Evolutionary conservation across 92 coral and sea anemone species (phyloP), one percentile per base, ranked within the genome.

Genomic region (Palythoa grandis): DNA sequence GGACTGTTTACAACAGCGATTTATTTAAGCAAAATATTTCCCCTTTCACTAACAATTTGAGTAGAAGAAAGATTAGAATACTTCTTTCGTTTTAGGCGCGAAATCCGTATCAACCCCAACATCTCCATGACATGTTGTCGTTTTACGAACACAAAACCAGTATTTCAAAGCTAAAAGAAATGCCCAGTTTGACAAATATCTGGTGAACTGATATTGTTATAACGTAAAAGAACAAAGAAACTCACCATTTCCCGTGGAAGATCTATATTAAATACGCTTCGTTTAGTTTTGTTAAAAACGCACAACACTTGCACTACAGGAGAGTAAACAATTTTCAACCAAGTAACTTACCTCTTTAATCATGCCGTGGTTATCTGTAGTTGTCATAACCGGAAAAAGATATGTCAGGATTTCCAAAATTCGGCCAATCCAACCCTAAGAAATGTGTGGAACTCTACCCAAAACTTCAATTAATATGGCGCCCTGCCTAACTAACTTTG

Each of bases 321-420:
- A 63, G 25, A 1, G 8, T 48, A 37, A 38, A 35, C 74, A 19
- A 15, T 12, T 40, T 52, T 25, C 73, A 10, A 43, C 38, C 13
- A 43, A 80, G 11, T 11, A 66, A 0, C 85, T 16, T 80, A 80
- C 85, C 85, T 80, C 72, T 23, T 66, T 48, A 43, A 23, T 77
- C 82, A 77, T 80, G 29, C 22, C 70, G 14, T 65, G 74, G 74
- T 65, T 47, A 17, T 47, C 74, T 80, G 7, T 40, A 20, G 74
- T 20, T 65, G 85, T 80, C 85, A 80, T 47, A 66, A n/a, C 74
- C 58, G 25, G 53, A 66, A 29, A 80, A 80, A 65, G 43, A 66
- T 65, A 66, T 47, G 74, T 65, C 43, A 66, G 25, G 70, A 80
- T 47, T 43, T 43, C 11, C 19, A 65, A 16, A 65, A 20, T 47